These are phyloP conservation scores for Tupaia tana DNA, from an alignment of 2,113 vertebrate genomes.

Conservation along the genomic window DNA sequence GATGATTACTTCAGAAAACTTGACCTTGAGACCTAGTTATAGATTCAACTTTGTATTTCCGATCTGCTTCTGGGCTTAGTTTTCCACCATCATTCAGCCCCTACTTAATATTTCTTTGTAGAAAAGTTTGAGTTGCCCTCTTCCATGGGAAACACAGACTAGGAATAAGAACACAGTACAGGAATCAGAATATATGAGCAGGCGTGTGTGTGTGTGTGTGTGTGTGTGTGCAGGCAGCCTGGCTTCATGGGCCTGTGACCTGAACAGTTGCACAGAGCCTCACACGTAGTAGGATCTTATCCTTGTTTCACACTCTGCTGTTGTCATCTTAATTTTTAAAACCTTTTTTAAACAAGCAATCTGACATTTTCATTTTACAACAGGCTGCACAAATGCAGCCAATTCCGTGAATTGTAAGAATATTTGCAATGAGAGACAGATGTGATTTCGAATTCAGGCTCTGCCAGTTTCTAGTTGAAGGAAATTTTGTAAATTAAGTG, in stretches of 20 bases:
- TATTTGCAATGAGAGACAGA: neutral
- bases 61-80: neutral
- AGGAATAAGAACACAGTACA: neutral
- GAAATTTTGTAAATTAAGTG: conserved; percentile 9
- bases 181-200: neutral
- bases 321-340: neutral
- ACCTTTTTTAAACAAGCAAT: neutral
- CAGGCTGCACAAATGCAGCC: neutral
- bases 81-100: neutral
- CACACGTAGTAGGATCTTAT: accelerated
- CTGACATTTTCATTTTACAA: neutral
- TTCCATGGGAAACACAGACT: neutral
- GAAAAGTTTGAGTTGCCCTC: neutral
- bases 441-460: neutral
- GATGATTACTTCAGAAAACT: neutral
- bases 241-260: neutral
- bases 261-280: neutral
- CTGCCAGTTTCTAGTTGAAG: neutral
- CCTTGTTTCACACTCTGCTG: neutral
- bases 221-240: neutral
- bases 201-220: neutral
- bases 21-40: neutral
- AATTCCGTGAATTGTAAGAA: neutral
- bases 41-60: neutral
- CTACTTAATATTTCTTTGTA: neutral